Base-by-base conservation (phyloP, 2,113 vertebrate species). In the Hiodon alosoides region DNA sequence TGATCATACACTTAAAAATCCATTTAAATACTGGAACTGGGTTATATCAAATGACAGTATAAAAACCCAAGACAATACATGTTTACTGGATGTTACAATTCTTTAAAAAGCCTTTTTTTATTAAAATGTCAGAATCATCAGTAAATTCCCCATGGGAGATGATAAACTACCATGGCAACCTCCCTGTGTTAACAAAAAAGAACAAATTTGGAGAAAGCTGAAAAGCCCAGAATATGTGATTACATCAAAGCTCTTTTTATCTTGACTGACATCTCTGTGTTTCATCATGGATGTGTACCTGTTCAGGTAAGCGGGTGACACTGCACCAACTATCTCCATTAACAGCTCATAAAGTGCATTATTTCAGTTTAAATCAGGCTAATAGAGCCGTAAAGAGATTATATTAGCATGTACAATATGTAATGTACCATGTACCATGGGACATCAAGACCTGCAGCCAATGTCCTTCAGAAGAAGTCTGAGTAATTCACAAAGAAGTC, bases 21-120 rank as follows among this genome's bases (percentile, higher is more conserved):
- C 58, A 59, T 11, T 53, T 2, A 8, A 11, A 54, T 16, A 7
- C 8, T 17, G 46, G 17, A 46, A 64, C 31, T 69, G 50, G 47
- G 8, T 69, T 14, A 5, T 9, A 59, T 48, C 53, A 58, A 75
- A 54, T 5, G 10, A 50, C 5, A 2, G 31, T 31, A 31, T 31
- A 31, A 31, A 31, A 31, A 31, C 31, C 31, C 31, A 53, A 5
- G 7, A 14, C 2, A 16, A 61, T 71, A 11, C 57, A n/a, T 59
- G 58, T 48, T 48, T 11, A 48, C 53, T 50, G 54, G 31, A 17
- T 13, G 0, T 52, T 59, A 64, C 57, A 61, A 16, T 47, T 67
- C 61, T 57, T 58, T 60, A 80, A 80, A 75, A 75, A 71, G 72
- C 62, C 46, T 72, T 82, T 17, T 74, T 77, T 68, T 80, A 61